Base-by-base conservation (phyloP, 1,140 invertebrate genomes). In the Dendroctonus valens region DNA sequence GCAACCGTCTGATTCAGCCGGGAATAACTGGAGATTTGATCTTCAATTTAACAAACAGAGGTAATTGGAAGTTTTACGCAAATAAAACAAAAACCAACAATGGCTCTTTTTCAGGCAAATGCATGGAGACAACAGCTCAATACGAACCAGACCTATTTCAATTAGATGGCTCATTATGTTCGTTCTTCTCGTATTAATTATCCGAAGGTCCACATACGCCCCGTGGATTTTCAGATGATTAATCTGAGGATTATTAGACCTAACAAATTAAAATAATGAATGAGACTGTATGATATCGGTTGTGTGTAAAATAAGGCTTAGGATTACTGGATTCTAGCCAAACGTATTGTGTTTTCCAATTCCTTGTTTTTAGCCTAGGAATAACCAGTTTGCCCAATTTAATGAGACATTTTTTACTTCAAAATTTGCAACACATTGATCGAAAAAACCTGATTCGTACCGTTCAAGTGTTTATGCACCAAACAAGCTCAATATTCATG, bases 21-120 rank as follows among this genome's bases (percentile, higher is more conserved):
- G 81, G 78, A 14, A 71, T 80, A 38, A 76, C 74, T 59, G 81
- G 81, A 6, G 77, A 79, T 59, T 73, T 83, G 41, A 76, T 81
- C 42, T 82, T 83, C 67, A 83, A 83, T 72, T 79, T 81, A 9
- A 81, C 82, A 12, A 79, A 72, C 65, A 77, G 76, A 67, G 82
- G 82, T 83, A 26, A 26, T 2, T 1, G 26, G 3, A 26, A 26
- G 26, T 26, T 26, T 26, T 26, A 26, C 26, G 1, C 26, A 1
- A 26, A 26, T 26, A 26, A 3, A 26, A 1, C 26, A 26, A 26
- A 26, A 3, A 3, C 26, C 26, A 26, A 26, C 26, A 26, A 26
- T 26, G 3, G 26, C 26, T 26, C 26, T 41, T 46, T 59, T 67
- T 48, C 48, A 67, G 65, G 65, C 44, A 50, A 49, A 61, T 67